Conservation (phyloP, 2,113 vertebrate genomes). For the Talpa occidentalis region DNA sequence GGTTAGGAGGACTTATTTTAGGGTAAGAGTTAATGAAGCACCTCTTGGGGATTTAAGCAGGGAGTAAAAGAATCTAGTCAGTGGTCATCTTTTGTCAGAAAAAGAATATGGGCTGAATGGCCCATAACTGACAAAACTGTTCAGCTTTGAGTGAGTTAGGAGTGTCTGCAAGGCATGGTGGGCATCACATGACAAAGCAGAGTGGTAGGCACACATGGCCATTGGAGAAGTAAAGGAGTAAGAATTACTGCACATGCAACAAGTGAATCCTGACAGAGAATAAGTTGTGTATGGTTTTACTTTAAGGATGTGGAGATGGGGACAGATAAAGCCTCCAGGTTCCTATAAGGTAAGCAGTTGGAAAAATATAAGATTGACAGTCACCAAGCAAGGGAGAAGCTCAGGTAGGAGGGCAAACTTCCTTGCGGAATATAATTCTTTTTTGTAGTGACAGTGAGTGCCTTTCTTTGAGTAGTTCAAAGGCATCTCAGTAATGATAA, state of each 20-base stretch:
- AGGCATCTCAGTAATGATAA: neutral
- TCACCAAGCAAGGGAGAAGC: neutral
- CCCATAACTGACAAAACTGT: neutral
- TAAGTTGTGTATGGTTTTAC: neutral
- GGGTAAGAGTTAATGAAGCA: neutral
- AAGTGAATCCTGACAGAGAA: neutral
- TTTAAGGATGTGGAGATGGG: neutral
- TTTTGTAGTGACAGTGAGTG: neutral
- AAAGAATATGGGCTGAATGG: neutral
- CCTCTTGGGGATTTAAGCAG: neutral
- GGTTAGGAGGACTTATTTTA: neutral
- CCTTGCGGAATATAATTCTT: neutral
- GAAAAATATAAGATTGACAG: neutral
- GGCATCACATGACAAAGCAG: neutral
- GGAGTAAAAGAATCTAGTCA: neutral
- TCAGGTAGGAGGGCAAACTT: neutral
- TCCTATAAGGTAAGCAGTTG: neutral
- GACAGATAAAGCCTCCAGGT: neutral
- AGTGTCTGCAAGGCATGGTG: accelerated
- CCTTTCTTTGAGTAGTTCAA: neutral
- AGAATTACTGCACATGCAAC: neutral
- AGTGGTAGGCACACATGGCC: too few relatives aligned
- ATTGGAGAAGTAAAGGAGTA: neutral
- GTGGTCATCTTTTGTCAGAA: neutral
- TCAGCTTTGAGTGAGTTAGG: neutral